These are phyloP conservation scores for Stegostoma tigrinum DNA, from an alignment of 2,113 vertebrate species.

Conservation along the genomic window DNA sequence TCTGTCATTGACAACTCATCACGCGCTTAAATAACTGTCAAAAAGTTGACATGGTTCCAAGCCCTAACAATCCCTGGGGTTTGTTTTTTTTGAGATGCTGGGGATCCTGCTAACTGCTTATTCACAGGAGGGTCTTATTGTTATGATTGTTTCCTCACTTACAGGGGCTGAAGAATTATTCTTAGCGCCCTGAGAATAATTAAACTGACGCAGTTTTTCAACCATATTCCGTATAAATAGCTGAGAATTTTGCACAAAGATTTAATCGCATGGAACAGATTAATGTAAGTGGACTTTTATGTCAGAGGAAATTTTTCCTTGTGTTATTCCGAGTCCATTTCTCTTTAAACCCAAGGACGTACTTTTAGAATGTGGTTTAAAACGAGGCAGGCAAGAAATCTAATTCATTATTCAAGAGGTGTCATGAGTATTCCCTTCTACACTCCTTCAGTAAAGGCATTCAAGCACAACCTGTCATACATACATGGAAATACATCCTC, in stretches of 20 bases:
- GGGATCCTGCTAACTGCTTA: neutral
- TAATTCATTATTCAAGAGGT: slow-evolving; percentile 48
- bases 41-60: slow-evolving; percentile 24
- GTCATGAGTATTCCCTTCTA: slow-evolving; percentile 40
- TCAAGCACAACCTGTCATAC: slow-evolving; percentile 42
- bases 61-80: slow-evolving; percentile 17
- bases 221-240: neutral
- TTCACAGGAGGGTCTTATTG: neutral
- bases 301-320: neutral
- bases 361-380: slow-evolving; percentile 1
- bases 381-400: slow-evolving; percentile 29
- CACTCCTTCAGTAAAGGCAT: slow-evolving; percentile 44
- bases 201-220: neutral
- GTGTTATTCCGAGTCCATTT: neutral
- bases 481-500: slow-evolving; percentile 34
- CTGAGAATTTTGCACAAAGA: neutral
- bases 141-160: neutral
- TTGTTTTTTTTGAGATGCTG: neutral
- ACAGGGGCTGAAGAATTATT: neutral
- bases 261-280: neutral
- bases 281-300: no score
- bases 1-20: slow-evolving; percentile 1
- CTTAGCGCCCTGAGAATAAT: neutral
- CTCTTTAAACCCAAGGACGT: no score
- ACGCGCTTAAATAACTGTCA: slow-evolving; percentile 15